phyloP scores from a whole-genome alignment of 2,888 invertebrate genomes.

The Mongoloraphidia duomilia region DNA sequence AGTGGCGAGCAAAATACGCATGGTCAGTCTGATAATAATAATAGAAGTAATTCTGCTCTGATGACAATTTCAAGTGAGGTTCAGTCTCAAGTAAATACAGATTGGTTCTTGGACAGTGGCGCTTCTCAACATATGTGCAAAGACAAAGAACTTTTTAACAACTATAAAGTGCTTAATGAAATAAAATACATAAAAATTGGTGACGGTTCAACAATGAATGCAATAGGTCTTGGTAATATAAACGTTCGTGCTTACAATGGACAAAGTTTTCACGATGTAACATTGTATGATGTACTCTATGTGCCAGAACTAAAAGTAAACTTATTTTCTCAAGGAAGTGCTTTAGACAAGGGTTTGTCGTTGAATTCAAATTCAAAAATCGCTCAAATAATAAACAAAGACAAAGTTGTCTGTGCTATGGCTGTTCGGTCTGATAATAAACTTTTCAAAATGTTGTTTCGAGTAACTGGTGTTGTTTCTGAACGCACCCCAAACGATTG shows the following conservation, averaged over 20 bases:
- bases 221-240: background rate
- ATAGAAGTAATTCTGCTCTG: no score
- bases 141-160: constrained; percentile 6
- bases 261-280: background rate
- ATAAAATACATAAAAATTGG: no score
- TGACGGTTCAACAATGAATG: background rate
- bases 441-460: background rate
- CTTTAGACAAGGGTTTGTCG: background rate
- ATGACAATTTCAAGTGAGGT: no score
- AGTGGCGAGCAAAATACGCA: no score
- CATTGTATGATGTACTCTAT: constrained; percentile 12
- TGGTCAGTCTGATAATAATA: no score
- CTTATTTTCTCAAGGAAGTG: constrained; percentile 12
- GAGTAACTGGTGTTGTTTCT: background rate
- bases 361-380: background rate
- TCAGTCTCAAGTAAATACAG: no score
- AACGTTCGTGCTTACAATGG: background rate
- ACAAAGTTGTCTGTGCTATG: background rate
- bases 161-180: no score
- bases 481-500: background rate
- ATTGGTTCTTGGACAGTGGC: constrained; percentile 18
- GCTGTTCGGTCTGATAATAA: background rate
- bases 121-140: constrained; percentile 16
- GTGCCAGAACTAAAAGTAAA: constrained; percentile 14
- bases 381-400: background rate